phyloP scores from a whole-genome alignment of 2,797 vertebrate species.

The Diplodus puntazzo region DNA sequence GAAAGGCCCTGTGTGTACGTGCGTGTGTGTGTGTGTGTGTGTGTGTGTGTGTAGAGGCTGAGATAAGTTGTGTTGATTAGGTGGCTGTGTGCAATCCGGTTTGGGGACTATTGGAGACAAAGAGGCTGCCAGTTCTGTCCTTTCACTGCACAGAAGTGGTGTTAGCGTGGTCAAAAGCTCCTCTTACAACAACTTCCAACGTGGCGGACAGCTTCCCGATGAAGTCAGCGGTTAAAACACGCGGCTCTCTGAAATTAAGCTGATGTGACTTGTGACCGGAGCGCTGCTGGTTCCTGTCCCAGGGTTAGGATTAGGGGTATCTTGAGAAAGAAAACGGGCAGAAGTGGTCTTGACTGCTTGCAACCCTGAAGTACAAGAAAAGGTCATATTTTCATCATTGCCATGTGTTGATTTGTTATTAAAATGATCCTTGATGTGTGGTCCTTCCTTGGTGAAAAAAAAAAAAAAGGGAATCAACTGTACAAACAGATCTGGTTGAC shows the following conservation, averaged over 20 bases:
- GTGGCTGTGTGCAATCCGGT: slow-evolving; percentile 66
- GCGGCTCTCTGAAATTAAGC: slow-evolving; percentile 1
- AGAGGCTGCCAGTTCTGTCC: slow-evolving; percentile 49
- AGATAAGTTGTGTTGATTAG: slow-evolving; percentile 69
- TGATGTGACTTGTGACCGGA: background rate
- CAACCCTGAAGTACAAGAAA: background rate
- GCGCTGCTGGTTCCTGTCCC: background rate
- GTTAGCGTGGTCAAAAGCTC: slow-evolving; percentile 59
- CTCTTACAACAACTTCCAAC: slow-evolving; percentile 57
- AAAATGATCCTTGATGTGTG: background rate
- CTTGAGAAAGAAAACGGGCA: background rate
- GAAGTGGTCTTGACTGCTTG: background rate
- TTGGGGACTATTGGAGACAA: slow-evolving; percentile 58
- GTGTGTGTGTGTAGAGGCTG: slow-evolving; percentile 34
- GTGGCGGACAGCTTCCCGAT: slow-evolving; percentile 34
- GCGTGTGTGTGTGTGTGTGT: slow-evolving; percentile 24
- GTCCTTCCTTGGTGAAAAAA: background rate
- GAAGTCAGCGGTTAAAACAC: slow-evolving; percentile 54
- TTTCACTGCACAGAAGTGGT: slow-evolving; percentile 61
- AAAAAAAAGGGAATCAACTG: background rate
- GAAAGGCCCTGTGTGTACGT: slow-evolving; percentile 14
- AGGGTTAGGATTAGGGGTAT: background rate
- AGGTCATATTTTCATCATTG: too few species aligned
- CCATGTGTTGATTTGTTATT: too few species aligned
- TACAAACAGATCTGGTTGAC: background rate